Evolutionary conservation across 2,797 vertebrate species (phyloP).

Genomic region (Channa striata): DNA sequence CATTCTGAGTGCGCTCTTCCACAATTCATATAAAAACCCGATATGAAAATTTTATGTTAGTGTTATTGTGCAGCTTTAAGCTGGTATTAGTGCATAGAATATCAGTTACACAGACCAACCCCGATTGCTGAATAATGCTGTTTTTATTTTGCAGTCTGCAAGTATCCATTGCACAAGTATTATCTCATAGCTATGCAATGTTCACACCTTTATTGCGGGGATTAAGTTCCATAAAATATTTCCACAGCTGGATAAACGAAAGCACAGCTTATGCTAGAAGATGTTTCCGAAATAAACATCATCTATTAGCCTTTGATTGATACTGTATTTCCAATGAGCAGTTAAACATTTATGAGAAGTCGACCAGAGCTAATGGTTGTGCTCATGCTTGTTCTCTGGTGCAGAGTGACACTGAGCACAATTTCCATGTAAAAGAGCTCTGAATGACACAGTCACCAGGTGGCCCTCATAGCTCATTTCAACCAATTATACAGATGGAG

Average conservation of each 20-base stretch:
- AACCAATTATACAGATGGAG: conserved; percentile 74
- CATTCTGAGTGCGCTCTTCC: background rate
- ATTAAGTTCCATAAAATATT: conserved; percentile 13
- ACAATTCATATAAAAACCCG: background rate
- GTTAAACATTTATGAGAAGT: background rate
- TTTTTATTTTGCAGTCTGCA: background rate
- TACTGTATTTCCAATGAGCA: background rate
- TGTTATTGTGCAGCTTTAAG: conserved; percentile 4
- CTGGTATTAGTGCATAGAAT: background rate
- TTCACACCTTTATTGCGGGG: background rate
- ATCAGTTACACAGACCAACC: background rate
- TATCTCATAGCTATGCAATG: background rate
- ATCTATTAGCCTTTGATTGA: background rate
- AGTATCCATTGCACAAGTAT: background rate
- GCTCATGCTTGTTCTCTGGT: conserved; percentile 8
- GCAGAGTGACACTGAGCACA: conserved; percentile 38
- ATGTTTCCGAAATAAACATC: background rate
- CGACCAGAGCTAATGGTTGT: conserved; percentile 12
- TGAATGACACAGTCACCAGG: conserved; percentile 70
- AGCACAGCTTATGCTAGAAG: conserved; percentile 5
- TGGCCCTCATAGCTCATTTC: conserved; percentile 69
- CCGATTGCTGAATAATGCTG: background rate
- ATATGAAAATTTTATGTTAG: background rate
- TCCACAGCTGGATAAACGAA: background rate
- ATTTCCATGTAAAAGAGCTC: conserved; percentile 65